These are phyloP conservation scores for Dendroctonus valens DNA, from an alignment of 1,140 invertebrate species.

Conservation along the genomic window DNA sequence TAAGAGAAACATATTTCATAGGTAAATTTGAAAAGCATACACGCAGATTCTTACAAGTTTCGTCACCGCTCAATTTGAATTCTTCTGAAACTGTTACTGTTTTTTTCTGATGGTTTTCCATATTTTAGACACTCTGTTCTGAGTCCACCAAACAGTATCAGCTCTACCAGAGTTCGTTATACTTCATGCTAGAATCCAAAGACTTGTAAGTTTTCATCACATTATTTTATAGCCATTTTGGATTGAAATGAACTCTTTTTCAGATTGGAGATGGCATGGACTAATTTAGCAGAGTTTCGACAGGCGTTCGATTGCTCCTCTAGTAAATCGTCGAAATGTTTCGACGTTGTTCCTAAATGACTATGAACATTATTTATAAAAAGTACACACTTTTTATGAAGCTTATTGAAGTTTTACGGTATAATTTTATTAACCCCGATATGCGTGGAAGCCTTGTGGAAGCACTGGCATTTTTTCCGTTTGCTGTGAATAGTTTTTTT, in stretches of 20 bases:
- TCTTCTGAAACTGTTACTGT: neutral
- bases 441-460: no score
- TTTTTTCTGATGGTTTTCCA: neutral
- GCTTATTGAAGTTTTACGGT: no score
- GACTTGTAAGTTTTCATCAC: conserved; percentile 20
- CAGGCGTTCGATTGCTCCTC: conserved; percentile 37
- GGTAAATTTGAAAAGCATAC: neutral
- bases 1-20: neutral
- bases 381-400: no score
- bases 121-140: conserved; percentile 27
- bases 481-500: no score
- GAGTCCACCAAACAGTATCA: conserved; percentile 24
- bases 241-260: conserved; percentile 21
- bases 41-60: neutral
- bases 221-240: neutral
- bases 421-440: no score
- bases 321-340: no score
- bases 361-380: no score
- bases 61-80: neutral
- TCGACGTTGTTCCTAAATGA: no score
- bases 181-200: conserved; percentile 26
- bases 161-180: conserved; percentile 20
- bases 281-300: conserved; percentile 43
- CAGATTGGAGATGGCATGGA: conserved; percentile 43
- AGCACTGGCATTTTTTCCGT: no score